These are phyloP conservation scores for Tetranychus truncatus DNA, from an alignment of 2,888 invertebrate species.

Conservation along the genomic window DNA sequence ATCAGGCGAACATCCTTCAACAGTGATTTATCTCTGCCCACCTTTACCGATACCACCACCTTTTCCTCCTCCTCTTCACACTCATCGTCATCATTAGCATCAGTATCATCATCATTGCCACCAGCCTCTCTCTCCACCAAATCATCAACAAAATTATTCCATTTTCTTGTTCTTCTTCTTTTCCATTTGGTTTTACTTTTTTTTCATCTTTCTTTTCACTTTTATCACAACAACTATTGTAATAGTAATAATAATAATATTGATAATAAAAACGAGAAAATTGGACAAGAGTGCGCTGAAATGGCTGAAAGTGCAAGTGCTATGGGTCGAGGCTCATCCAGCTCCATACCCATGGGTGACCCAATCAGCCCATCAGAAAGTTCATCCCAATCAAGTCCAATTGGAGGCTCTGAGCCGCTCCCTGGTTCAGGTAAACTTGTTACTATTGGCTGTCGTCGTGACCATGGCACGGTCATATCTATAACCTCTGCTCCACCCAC, in stretches of 20 bases:
- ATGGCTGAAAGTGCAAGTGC: not conserved
- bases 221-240: not conserved
- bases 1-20: not conserved
- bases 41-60: not conserved
- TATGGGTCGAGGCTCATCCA: not conserved
- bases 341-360: not conserved
- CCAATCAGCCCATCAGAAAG: not conserved
- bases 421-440: not conserved
- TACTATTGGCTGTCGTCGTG: not conserved
- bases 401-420: not conserved
- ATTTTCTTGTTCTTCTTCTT: not conserved
- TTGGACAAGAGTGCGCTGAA: too few species aligned
- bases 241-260: not conserved
- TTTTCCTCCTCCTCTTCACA: not conserved
- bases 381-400: not conserved
- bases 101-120: not conserved
- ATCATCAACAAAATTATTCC: too few species aligned
- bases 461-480: constrained; percentile 1
- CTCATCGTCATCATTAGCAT: not conserved
- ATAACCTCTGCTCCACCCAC: constrained; percentile 8
- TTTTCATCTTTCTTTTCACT: not conserved
- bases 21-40: not conserved
- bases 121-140: too few species aligned
- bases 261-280: too few species aligned
- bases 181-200: not conserved